Evolutionary conservation across 1,140 invertebrate genomes (phyloP).

Genomic region (Drosophila suzukii): DNA sequence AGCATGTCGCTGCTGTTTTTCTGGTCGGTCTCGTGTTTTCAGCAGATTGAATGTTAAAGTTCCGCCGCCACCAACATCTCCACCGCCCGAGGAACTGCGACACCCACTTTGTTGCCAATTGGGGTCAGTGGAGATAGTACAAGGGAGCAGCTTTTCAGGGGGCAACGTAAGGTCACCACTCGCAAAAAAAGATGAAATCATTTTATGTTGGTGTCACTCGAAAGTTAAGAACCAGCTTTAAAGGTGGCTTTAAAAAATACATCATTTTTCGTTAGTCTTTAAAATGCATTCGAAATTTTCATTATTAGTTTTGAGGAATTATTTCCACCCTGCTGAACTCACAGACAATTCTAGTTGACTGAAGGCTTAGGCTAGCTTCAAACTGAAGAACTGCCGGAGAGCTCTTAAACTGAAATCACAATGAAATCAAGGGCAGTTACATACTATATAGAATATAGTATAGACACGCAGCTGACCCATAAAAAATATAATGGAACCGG

Average conservation of each 20-base stretch:
- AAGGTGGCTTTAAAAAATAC: too few species aligned
- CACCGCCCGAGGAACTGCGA: constrained; percentile 30
- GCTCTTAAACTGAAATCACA: too few species aligned
- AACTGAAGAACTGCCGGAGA: too few species aligned
- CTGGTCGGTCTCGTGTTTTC: constrained; percentile 27
- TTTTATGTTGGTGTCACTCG: background rate
- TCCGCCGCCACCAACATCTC: background rate
- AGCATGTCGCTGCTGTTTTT: constrained; percentile 9
- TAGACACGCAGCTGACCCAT: too few species aligned
- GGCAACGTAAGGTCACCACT: constrained; percentile 5
- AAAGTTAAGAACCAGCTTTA: background rate
- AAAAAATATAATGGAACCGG: background rate
- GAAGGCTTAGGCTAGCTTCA: too few species aligned
- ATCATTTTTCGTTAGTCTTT: too few species aligned
- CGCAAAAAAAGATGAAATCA: constrained; percentile 7
- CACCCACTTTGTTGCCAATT: constrained; percentile 44
- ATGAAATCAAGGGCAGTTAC: too few species aligned
- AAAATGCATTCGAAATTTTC: too few species aligned
- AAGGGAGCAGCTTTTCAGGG: constrained; percentile 4
- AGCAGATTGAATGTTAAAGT: constrained; percentile 43
- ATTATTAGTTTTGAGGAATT: too few species aligned
- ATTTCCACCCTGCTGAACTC: too few species aligned
- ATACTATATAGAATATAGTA: too few species aligned
- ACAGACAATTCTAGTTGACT: too few species aligned
- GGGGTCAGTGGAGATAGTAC: constrained; percentile 26